These are phyloP conservation scores for Amia ocellicauda DNA, from an alignment of 2,113 vertebrate genomes.

Conservation along the genomic window DNA sequence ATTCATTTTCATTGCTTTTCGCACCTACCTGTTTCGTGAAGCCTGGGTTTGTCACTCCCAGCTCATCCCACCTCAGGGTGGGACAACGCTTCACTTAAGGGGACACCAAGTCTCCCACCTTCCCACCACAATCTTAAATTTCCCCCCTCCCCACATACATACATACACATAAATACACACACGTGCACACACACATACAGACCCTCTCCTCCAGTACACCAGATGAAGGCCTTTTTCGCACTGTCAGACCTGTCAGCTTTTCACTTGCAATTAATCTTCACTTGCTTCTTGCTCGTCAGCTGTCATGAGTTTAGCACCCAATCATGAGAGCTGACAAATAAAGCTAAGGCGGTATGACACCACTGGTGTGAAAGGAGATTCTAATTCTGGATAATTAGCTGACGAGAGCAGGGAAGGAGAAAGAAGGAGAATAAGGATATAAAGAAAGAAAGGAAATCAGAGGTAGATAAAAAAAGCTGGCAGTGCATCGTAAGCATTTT, in stretches of 20 bases:
- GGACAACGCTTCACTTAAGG: background rate
- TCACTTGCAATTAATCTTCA: slow-evolving; percentile 71
- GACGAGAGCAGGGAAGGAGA: slow-evolving; percentile 57
- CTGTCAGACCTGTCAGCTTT: slow-evolving; percentile 66
- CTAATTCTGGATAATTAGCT: slow-evolving; percentile 78
- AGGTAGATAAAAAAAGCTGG: slow-evolving; percentile 2
- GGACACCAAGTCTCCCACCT: background rate
- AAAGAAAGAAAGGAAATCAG: slow-evolving; percentile 26
- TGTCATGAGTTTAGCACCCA: slow-evolving; percentile 72
- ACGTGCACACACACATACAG: slow-evolving; percentile 43
- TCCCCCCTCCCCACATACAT: slow-evolving; percentile 38
- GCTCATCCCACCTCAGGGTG: background rate
- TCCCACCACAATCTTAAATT: slow-evolving; percentile 32
- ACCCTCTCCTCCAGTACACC: background rate
- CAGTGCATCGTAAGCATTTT: slow-evolving; percentile 56
- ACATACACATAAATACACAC: slow-evolving; percentile 45
- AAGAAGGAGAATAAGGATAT: slow-evolving; percentile 44
- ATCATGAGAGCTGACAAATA: slow-evolving; percentile 63
- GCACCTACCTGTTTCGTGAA: slow-evolving; percentile 59
- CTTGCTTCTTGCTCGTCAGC: slow-evolving; percentile 62
- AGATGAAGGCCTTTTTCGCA: slow-evolving; percentile 19
- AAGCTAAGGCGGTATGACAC: slow-evolving; percentile 70
- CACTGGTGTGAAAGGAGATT: slow-evolving; percentile 75
- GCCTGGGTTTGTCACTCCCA: slow-evolving; percentile 42
- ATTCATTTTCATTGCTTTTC: slow-evolving; percentile 52